Evolutionary conservation across 1,140 invertebrate species (phyloP), one percentile per base, ranked within the genome.

Genomic region (Conus betulinus): DNA sequence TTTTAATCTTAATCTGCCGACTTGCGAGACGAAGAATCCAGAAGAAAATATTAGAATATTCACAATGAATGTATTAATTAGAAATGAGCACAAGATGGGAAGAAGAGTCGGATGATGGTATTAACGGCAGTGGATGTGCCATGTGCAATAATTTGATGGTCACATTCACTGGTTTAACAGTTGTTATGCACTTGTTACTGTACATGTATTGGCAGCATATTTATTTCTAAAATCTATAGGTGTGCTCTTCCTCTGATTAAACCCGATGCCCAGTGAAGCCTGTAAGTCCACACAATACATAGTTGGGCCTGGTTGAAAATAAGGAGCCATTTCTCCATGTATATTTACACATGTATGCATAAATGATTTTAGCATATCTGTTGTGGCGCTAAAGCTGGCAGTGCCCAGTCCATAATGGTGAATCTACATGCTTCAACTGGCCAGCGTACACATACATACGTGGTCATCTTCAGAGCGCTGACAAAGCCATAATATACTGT

Each of bases 101-200:
- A n/a, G 67, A 71, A 23, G 4, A 71, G 20, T 17, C 67, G 11
- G 67, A 71, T 13, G 23, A 20, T 23, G 67, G 23, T n/a, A 20
- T 11, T 20, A 71, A 23, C 6, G 20, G 20, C 67, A 71, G 67
- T n/a, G 67, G 4, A 20, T 71, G 67, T 71, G 67, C 11, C 20
- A 71, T 71, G 67, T 71, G 67, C 67, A 71, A 71, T 71, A 71
- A 71, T 71, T 7, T 71, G 67, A 71, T n/a, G 67, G 67, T 71
- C 67, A 71, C 67, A 71, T 71, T 71, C 67, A 71, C 67, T 71
- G 67, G 67, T 20, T 71, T 20, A n/a, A 71, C 67, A 23, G 67
- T 20, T 20, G 20, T 17, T 60, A n/a, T 71, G 67, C 67, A 71
- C 67, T 71, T n/a, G 67, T 71, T n/a, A 71, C 20, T 71, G 60